Conservation (phyloP, 2,797 vertebrate genomes). For the Martes flavigula region DNA sequence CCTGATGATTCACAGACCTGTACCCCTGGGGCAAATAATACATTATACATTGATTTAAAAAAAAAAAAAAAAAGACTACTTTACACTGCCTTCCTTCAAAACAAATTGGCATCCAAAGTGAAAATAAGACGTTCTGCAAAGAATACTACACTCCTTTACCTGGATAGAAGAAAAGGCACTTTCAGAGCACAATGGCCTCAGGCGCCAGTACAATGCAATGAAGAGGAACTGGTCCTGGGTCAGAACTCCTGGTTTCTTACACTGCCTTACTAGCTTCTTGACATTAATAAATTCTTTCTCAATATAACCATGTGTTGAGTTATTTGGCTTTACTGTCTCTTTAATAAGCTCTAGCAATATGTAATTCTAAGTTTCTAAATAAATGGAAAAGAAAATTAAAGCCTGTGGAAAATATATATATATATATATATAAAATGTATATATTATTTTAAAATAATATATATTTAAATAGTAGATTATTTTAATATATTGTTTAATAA, state of each 20-base stretch:
- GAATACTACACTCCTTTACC: background rate
- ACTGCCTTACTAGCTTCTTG: background rate
- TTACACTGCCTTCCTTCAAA: background rate
- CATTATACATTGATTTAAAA: too few species aligned
- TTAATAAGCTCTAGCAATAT: background rate
- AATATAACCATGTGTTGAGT: background rate
- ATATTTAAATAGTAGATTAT: too few species aligned
- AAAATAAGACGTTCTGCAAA: background rate
- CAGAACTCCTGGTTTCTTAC: background rate
- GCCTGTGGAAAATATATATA: background rate
- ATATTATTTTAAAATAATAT: too few species aligned
- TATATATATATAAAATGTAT: too few species aligned
- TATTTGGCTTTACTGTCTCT: background rate
- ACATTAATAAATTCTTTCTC: background rate
- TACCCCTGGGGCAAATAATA: too few species aligned
- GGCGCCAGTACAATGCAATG: background rate
- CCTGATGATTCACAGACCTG: too few species aligned
- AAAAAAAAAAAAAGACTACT: background rate
- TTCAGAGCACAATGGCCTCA: background rate
- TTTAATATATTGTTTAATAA: too few species aligned
- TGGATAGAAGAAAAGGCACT: background rate
- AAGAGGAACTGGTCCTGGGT: background rate
- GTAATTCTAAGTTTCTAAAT: background rate
- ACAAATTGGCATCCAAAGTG: background rate
- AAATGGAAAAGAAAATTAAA: slow-evolving; percentile 17